These are phyloP conservation scores for Heliconius cydno DNA, from an alignment of 2,888 invertebrate genomes.

Conservation along the genomic window DNA sequence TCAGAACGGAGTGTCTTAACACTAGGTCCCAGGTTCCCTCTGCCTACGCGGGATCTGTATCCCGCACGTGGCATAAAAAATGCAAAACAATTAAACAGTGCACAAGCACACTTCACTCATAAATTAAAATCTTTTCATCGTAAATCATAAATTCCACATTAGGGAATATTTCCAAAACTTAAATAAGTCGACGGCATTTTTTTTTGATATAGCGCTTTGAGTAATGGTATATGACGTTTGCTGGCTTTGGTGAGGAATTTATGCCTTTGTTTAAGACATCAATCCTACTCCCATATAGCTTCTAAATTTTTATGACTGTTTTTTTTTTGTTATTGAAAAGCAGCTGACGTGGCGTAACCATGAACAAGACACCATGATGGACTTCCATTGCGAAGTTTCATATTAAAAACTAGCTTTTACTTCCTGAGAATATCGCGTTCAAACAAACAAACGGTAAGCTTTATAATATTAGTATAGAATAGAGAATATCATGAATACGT, in stretches of 20 bases:
- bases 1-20: no score
- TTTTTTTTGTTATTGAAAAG: background rate
- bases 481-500: no score
- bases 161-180: slow-evolving; percentile 11
- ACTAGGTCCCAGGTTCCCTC: no score
- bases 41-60: no score
- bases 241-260: background rate
- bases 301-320: background rate
- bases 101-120: background rate
- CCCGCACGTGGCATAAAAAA: no score
- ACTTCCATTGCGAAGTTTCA: no score
- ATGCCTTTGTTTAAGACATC: slow-evolving; percentile 20
- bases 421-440: no score
- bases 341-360: background rate
- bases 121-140: background rate
- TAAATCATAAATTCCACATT: background rate
- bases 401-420: no score
- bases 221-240: slow-evolving; percentile 6
- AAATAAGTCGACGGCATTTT: slow-evolving; percentile 8
- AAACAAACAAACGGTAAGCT: no score
- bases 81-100: background rate
- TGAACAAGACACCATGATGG: no score
- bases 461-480: no score
- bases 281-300: background rate
- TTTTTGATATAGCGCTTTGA: slow-evolving; percentile 9